Percentiles rank a stretch among this genome's conserved stretches.
phyloP scores from a whole-genome alignment of 1,140 invertebrate species.

The Anadara kagoshimensis region DNA sequence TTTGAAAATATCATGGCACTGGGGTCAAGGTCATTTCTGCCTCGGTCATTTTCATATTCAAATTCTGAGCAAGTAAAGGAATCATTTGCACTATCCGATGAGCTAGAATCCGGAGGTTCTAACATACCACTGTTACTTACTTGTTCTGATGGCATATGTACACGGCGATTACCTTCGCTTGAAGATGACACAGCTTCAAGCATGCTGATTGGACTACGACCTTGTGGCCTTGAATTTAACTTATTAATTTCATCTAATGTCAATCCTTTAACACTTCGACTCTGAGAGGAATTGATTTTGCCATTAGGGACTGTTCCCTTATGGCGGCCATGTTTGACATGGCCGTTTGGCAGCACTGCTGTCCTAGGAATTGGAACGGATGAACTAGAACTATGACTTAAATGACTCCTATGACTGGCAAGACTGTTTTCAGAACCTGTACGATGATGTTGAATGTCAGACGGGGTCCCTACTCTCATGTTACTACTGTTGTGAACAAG shows the following conservation, averaged over 20 bases:
- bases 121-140: constrained; percentile 63
- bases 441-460: constrained; percentile 41
- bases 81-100: constrained; percentile 96
- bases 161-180: constrained; percentile 80
- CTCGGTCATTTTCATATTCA: constrained; percentile 90
- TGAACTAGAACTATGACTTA: constrained; percentile 30
- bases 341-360: constrained; percentile 43
- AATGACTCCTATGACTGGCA: constrained; percentile 49
- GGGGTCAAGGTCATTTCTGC: constrained; percentile 75
- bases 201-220: constrained; percentile 91
- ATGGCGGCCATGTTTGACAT: constrained; percentile 25
- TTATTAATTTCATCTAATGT: constrained; percentile 95
- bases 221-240: constrained; percentile 85
- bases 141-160: constrained; percentile 52
- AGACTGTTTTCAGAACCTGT: constrained; percentile 53
- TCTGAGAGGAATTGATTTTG: constrained; percentile 20
- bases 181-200: constrained; percentile 90
- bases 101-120: constrained; percentile 81
- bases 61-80: constrained; percentile 99
- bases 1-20: constrained; percentile 82
- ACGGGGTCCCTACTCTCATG: constrained; percentile 35
- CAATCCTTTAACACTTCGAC: constrained; percentile 79
- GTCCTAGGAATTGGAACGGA: constrained; percentile 20
- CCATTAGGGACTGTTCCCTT: constrained; percentile 19
- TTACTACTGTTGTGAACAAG: constrained; percentile 39